Evolutionary conservation across 2,888 invertebrate genomes (phyloP).

Genomic region (Caenorhabditis sulstoni): DNA sequence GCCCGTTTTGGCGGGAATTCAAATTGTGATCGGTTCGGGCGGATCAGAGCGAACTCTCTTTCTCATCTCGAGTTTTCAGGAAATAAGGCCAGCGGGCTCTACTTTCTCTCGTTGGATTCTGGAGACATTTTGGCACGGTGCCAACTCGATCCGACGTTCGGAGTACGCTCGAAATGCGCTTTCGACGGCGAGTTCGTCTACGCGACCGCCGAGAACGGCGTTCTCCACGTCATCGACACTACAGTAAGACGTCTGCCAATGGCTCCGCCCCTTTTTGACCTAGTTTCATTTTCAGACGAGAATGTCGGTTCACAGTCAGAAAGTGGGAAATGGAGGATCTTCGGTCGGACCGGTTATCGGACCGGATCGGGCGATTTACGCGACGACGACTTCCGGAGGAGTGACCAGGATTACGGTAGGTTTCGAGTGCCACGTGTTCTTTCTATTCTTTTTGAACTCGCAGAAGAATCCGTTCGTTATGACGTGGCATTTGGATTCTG

Average conservation of each 20-base stretch:
- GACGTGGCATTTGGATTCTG: constrained; percentile 8
- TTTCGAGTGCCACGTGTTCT: too few species aligned
- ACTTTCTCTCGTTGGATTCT: constrained; percentile 5
- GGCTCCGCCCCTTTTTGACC: not conserved
- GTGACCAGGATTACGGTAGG: constrained; percentile 6
- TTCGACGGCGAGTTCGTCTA: constrained; percentile 28
- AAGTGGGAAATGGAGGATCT: constrained; percentile 18
- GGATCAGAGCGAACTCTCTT: too few species aligned
- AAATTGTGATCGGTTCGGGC: constrained; percentile 39
- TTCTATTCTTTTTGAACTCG: not conserved
- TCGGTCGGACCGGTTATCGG: constrained; percentile 27
- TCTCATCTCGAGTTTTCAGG: constrained; percentile 7
- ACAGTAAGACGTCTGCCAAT: constrained; percentile 1
- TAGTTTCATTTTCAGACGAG: constrained; percentile 2
- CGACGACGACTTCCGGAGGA: constrained; percentile 28
- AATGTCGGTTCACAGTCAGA: not conserved
- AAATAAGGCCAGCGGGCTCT: constrained; percentile 12
- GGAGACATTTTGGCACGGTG: not conserved
- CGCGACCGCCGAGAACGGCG: constrained; percentile 25
- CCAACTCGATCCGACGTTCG: not conserved
- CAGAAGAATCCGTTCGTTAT: too few species aligned
- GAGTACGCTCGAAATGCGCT: constrained; percentile 8
- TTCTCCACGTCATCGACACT: constrained; percentile 25
- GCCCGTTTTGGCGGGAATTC: constrained; percentile 22
- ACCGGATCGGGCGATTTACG: constrained; percentile 16